Percentiles rank a stretch among this genome's conserved stretches.
phyloP scores from a whole-genome alignment of 2,888 invertebrate genomes.

The Muschampia plurimacula region DNA sequence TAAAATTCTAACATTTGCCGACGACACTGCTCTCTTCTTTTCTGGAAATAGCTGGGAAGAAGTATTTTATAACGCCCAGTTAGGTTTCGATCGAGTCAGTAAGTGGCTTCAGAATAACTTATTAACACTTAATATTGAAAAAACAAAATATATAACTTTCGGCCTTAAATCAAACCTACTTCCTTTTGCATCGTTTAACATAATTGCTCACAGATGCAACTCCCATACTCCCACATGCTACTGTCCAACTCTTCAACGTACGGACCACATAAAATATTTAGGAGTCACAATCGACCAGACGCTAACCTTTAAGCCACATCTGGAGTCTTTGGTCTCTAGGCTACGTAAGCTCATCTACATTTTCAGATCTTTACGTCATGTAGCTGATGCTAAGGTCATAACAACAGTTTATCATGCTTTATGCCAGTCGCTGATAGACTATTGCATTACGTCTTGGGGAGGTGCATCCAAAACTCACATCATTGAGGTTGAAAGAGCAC shows the following conservation, averaged over 20 bases:
- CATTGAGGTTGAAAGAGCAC: not conserved
- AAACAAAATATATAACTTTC: not conserved
- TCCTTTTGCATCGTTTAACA: not conserved
- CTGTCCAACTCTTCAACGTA: not conserved
- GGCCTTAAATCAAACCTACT: not conserved
- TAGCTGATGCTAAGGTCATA: not conserved
- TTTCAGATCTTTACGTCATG: not conserved
- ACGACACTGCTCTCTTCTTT: not conserved
- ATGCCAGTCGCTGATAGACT: not conserved
- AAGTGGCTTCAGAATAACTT: not conserved
- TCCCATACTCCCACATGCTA: no score
- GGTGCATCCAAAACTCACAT: not conserved
- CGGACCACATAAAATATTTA: not conserved
- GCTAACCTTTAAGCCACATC: not conserved
- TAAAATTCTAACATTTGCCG: not conserved
- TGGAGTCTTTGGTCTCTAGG: not conserved
- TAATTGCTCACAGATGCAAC: not conserved
- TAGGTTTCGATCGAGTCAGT: not conserved
- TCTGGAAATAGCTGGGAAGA: not conserved
- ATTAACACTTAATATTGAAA: not conserved
- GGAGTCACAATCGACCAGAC: not conserved
- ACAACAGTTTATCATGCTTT: not conserved
- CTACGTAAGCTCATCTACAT: not conserved
- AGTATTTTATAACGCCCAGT: not conserved
- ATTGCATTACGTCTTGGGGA: not conserved